phyloP scores from a whole-genome alignment of 2,113 vertebrate species.

The human (Homo sapiens) region GRCh38 chrX:104464001-104464500 shows the following conservation, averaged over 20 bases:
- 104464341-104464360: background rate
- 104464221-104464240: background rate
- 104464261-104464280: background rate
- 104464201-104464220: background rate
- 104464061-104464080: background rate
- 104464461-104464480: background rate
- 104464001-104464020: background rate
- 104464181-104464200: background rate
- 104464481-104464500: background rate
- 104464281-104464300: background rate
- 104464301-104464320: background rate
- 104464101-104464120: constrained; percentile 31
- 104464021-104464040: background rate
- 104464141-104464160: background rate
- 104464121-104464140: background rate
- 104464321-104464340: background rate
- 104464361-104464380: background rate
- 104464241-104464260: constrained; percentile 18
- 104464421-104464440: background rate
- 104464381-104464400: background rate
- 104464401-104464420: background rate
- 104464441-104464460: background rate
- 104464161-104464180: constrained; percentile 12
- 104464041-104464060: background rate
- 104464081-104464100: no score